Conservation (phyloP, 2,113 vertebrate genomes). For the Vicugna pacos region DNA sequence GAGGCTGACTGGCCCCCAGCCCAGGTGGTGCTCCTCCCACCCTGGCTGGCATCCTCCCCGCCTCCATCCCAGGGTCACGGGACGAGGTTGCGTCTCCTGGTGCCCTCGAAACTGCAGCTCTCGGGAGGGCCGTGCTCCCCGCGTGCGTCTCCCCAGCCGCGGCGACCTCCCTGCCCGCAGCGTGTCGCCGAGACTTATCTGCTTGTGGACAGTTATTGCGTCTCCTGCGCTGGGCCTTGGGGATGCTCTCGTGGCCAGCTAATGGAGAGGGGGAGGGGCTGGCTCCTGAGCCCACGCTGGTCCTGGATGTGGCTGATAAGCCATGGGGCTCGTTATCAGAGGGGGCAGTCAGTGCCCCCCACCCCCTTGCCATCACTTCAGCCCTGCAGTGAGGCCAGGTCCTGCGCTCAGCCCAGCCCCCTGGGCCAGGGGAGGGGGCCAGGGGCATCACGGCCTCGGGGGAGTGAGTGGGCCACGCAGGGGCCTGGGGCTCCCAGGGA, state of each 20-base stretch:
- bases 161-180: background rate
- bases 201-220: background rate
- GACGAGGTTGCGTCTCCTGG: background rate
- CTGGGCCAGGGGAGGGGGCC: accelerated
- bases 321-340: accelerated
- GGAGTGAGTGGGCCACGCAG: accelerated
- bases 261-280: background rate
- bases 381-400: background rate
- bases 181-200: background rate
- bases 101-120: accelerated
- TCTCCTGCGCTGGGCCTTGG: background rate
- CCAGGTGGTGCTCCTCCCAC: background rate
- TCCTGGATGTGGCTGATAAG: conserved; percentile 37
- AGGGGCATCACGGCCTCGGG: background rate
- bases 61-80: background rate
- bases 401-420: too few species aligned
- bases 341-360: background rate
- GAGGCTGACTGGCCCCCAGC: accelerated
- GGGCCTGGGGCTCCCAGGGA: background rate
- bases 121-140: background rate
- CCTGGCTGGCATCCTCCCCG: background rate
- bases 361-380: accelerated
- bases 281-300: accelerated
- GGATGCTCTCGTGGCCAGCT: background rate
- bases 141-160: background rate